Evolutionary conservation across 2,797 vertebrate genomes (phyloP), one percentile per base, ranked within the genome.

Genomic region (Alcedo atthis): DNA sequence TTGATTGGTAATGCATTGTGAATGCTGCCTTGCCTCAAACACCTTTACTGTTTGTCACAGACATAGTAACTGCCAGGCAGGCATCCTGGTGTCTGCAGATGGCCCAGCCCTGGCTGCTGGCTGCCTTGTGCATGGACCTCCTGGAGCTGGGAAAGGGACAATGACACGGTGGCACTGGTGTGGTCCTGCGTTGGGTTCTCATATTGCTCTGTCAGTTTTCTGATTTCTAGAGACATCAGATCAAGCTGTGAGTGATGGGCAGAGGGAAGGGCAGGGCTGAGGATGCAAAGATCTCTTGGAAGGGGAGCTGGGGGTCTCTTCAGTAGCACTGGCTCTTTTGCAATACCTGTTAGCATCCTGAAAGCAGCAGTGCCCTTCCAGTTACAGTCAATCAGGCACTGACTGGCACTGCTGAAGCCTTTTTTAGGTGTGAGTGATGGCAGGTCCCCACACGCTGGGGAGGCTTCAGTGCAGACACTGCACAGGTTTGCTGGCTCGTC

Each of bases 301-400:
- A 26, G 8, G 22, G 3, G 14, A 1, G 3, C 73, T 28, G 28
- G 10, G 69, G 22, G 22, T 25, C 24, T 55, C 35, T 37, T 32
- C 32, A 32, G 40, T 7, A 59, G 35, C 54, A 5, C 54, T 76
- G 59, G 10, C 11, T 69, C 40, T 7, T 67, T 48, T 43, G 8
- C 20, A 11, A 58, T 61, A n/a, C 63, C n/a, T 61, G 28, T 42
- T 78, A 3, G 6, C 45, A 43, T 74, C 51, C 48, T 42, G 25
- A 55, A 63, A 70, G 40, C 6, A 53, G 32, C 33, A 33, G 30
- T 55, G 22, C 69, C 42, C 22, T 33, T 16, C 75, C 37, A 26
- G 43, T 32, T 1, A 2, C 66, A 55, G 54, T 49, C 43, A 55
- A 57, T 32, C 25, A 33, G 54, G 54, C 0, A 0, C 42, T 21